Evolutionary conservation across 2,113 vertebrate genomes (phyloP), one percentile per base, ranked within the genome.

Genomic region (Hemibagrus wyckioides): DNA sequence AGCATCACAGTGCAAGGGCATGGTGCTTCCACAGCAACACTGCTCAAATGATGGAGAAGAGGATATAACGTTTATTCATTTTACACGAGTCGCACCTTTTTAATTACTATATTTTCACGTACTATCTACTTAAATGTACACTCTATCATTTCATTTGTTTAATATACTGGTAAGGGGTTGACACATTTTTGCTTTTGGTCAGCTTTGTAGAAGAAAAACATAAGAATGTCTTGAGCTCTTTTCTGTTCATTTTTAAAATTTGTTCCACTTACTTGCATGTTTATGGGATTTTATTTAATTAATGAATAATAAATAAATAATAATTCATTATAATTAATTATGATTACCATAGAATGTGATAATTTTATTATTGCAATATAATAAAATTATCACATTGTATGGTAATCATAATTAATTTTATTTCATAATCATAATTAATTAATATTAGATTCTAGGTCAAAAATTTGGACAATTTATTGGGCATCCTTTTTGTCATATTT

Each of bases 11-110:
- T 54, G 73, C 80, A 69, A 67, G 88, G 85, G 82, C 82, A 83
- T 50, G 87, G 84, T 77, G 91, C 90, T 90, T 80, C 91, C 91
- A 92, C 92, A 93, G 91, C 92, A 94, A 94, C 93, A 84, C 79
- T 73, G 67, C 67, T 41, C 54, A 59, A 59, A 14, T 0, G 19
- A 14, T 25, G 11, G 11, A 81, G 61, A 76, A 39, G 14, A 57
- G 77, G 28, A 33, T 61, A 2, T 4, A 56, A 36, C 56, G 52
- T 36, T 56, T 56, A 54, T 81, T 59, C 3, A 28, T 59, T 81
- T 81, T 56, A 13, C 30, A 0, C 25, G 19, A 56, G 28, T 56
- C 1, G 9, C 30, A 11, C 4, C 21, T 52, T 56, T 57, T 36
- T 48, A 15, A 11, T 75, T 75, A 41, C 11, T 75, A n/a, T n/a